Percentiles rank a stretch among this genome's conserved stretches.
Evolutionary conservation across 2,888 invertebrate species (phyloP).

Genomic region (Leptopilina drosophilae): DNA sequence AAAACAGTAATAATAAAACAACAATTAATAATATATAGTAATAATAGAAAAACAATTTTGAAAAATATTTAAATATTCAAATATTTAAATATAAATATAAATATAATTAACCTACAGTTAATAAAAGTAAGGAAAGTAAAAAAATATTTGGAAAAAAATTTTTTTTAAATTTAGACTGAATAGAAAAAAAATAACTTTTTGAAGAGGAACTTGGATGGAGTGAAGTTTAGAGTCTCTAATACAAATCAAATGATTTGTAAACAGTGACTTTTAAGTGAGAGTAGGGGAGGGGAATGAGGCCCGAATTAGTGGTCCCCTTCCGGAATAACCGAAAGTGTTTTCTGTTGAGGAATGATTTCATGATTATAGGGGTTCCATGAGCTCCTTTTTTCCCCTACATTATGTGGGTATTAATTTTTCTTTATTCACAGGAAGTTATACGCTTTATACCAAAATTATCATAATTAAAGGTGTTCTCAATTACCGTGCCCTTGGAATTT

Average conservation of each 20-base stretch:
- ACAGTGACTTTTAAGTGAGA: constrained; percentile 49
- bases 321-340: constrained; percentile 60
- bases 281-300: constrained; percentile 45
- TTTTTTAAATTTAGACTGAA: not conserved
- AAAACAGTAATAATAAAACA: too few species aligned
- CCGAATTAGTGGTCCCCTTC: constrained; percentile 46
- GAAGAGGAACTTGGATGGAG: constrained; percentile 40
- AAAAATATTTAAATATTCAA: too few species aligned
- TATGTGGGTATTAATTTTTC: constrained; percentile 44
- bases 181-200: not conserved
- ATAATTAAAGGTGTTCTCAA: not conserved
- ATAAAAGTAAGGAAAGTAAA: not conserved
- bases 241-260: constrained; percentile 65
- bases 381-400: constrained; percentile 35
- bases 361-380: constrained; percentile 16
- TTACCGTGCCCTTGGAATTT: too few species aligned
- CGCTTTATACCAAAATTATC: not conserved
- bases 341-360: constrained; percentile 30
- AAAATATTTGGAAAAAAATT: not conserved
- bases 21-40: too few species aligned
- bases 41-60: too few species aligned
- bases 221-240: constrained; percentile 59
- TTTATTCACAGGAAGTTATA: not conserved
- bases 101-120: too few species aligned
- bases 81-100: too few species aligned